phyloP scores from a whole-genome alignment of 2,888 invertebrate species.

The Apotomis turbidana region DNA sequence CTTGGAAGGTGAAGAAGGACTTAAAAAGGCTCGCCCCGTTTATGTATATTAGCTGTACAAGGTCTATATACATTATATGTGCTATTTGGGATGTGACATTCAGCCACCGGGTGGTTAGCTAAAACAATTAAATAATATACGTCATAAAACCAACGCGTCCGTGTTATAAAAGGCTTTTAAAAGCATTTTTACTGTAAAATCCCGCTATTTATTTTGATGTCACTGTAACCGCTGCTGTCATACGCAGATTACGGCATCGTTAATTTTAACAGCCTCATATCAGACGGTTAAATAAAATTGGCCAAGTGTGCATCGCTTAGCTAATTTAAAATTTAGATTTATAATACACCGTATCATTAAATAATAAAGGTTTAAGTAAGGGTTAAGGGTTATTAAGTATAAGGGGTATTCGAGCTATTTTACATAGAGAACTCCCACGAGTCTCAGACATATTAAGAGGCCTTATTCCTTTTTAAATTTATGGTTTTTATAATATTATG shows the following conservation, averaged over 20 bases:
- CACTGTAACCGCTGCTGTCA: background rate
- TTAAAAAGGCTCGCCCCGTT: too few species aligned
- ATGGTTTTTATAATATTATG: too few species aligned
- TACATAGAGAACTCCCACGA: too few species aligned
- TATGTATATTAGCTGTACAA: background rate
- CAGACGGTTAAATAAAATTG: background rate
- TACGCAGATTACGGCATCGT: constrained; percentile 7
- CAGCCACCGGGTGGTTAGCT: background rate
- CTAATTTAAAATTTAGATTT: background rate
- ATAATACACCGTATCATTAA: too few species aligned
- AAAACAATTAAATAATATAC: constrained; percentile 1
- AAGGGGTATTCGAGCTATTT: too few species aligned
- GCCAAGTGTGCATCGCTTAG: background rate
- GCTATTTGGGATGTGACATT: background rate
- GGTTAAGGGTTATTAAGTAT: too few species aligned
- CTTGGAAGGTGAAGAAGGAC: too few species aligned
- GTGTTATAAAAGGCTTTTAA: constrained; percentile 6
- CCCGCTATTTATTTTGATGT: background rate
- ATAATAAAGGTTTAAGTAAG: too few species aligned
- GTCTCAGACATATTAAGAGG: too few species aligned
- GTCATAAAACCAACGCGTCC: background rate
- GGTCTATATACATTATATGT: too few species aligned
- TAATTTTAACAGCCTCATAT: constrained; percentile 1
- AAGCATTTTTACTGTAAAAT: constrained; percentile 16
- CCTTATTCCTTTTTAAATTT: too few species aligned